Conservation (phyloP, 2,888 invertebrate genomes). For the Latheticus oryzae region DNA sequence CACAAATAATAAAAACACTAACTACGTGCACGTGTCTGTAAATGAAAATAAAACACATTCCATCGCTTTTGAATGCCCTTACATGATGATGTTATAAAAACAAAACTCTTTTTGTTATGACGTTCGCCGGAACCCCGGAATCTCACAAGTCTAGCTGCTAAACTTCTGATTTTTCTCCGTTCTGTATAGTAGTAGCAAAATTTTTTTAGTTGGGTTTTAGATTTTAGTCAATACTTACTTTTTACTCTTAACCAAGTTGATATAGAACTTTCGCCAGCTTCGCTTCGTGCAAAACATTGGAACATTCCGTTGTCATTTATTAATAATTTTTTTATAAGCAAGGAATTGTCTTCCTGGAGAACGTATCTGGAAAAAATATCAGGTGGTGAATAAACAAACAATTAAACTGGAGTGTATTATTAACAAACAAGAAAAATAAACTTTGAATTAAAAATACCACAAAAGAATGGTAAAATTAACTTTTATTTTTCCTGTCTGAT, state of each 20-base stretch:
- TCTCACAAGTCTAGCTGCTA: conserved; percentile 60
- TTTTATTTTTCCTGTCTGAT: too few species aligned
- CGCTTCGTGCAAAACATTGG: conserved; percentile 92
- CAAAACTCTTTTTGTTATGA: conserved; percentile 63
- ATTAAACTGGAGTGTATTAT: background rate
- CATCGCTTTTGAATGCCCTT: conserved; percentile 51
- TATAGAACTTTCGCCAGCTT: conserved; percentile 89
- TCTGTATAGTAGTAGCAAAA: too few species aligned
- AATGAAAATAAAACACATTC: conserved; percentile 30
- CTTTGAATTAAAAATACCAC: background rate
- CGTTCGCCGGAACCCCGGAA: conserved; percentile 62
- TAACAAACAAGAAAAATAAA: conserved; percentile 1
- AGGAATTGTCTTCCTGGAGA: conserved; percentile 84
- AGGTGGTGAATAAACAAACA: background rate
- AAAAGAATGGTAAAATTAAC: too few species aligned
- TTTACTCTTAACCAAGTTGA: conserved; percentile 94
- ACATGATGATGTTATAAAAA: conserved; percentile 62
- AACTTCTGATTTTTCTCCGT: conserved; percentile 54
- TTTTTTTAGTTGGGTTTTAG: conserved; percentile 5
- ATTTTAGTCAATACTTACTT: conserved; percentile 76
- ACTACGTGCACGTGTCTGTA: conserved; percentile 33
- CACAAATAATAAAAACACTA: conserved; percentile 24
- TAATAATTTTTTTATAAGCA: conserved; percentile 82
- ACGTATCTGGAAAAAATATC: conserved; percentile 73
- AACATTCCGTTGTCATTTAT: conserved; percentile 93